Percentiles rank a stretch among this genome's conserved stretches.
Evolutionary conservation across 2,888 invertebrate genomes (phyloP).

Genomic region (Parnassius mnemosyne): DNA sequence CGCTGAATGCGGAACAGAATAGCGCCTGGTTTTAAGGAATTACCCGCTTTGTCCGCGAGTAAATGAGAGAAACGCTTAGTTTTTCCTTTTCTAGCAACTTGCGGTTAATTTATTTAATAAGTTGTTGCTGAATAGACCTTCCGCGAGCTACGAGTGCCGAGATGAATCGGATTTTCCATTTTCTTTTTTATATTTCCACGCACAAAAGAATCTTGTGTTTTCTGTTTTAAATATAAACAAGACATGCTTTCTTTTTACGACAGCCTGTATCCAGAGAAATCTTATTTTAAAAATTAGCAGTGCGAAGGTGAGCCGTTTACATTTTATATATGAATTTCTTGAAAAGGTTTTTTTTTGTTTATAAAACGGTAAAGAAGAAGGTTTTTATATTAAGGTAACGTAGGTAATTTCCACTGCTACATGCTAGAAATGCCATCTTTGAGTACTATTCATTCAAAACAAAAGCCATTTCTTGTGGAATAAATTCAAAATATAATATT

Average conservation of each 20-base stretch:
- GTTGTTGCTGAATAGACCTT: slow-evolving; percentile 71
- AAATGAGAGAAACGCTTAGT: slow-evolving; percentile 63
- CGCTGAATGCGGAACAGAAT: slow-evolving; percentile 65
- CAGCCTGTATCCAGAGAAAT: slow-evolving; percentile 27
- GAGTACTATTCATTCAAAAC: slow-evolving; percentile 7
- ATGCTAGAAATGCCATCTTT: slow-evolving; percentile 18
- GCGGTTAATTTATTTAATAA: slow-evolving; percentile 79
- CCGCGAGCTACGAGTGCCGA: slow-evolving; percentile 49
- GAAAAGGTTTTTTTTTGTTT: slow-evolving; percentile 24
- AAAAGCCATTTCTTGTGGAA: slow-evolving; percentile 13
- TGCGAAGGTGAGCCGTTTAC: slow-evolving; percentile 25
- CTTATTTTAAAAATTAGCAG: slow-evolving; percentile 28
- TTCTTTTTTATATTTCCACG: slow-evolving; percentile 44
- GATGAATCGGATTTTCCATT: slow-evolving; percentile 69
- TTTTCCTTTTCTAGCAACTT: slow-evolving; percentile 71
- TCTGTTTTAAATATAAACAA: slow-evolving; percentile 38
- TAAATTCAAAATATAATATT: background rate
- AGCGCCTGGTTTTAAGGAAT: slow-evolving; percentile 67
- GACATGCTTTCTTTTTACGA: slow-evolving; percentile 29
- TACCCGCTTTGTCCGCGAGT: slow-evolving; percentile 63
- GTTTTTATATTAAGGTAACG: slow-evolving; percentile 27
- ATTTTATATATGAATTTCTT: slow-evolving; percentile 26
- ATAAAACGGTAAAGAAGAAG: slow-evolving; percentile 23
- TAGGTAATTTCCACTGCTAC: slow-evolving; percentile 23
- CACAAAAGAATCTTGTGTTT: slow-evolving; percentile 41